phyloP scores from a whole-genome alignment of 1,140 invertebrate genomes.

The Brachionus rubens region DNA sequence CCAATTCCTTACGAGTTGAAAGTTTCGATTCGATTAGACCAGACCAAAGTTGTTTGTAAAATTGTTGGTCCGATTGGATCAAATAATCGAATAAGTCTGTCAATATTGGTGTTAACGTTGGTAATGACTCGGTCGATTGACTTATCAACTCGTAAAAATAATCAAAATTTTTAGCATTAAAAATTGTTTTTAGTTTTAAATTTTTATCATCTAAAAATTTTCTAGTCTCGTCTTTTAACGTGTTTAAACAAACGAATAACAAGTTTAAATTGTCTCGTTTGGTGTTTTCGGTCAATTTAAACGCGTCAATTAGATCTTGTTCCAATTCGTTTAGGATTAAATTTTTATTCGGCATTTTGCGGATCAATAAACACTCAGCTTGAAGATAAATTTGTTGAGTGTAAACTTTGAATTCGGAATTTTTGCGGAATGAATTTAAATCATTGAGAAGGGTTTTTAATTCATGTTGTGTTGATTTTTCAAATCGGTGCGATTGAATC shows the following conservation, averaged over 20 bases:
- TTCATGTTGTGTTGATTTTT: not conserved
- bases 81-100: not conserved
- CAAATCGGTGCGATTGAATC: constrained; percentile 9
- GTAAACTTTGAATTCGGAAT: constrained; percentile 16
- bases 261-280: not conserved
- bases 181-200: constrained; percentile 22
- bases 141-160: constrained; percentile 31
- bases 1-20: not conserved
- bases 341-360: not conserved
- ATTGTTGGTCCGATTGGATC: not conserved
- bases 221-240: not conserved
- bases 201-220: constrained; percentile 21
- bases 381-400: constrained; percentile 33
- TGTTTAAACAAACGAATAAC: not conserved
- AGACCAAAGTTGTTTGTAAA: constrained; percentile 28
- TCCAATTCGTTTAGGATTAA: not conserved
- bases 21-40: constrained; percentile 4
- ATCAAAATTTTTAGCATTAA: constrained; percentile 16
- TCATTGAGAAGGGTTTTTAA: not conserved
- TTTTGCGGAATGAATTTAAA: not conserved
- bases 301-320: not conserved
- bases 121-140: constrained; percentile 35
- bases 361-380: not conserved
- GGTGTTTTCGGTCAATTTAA: not conserved
- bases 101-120: not conserved